phyloP scores from a whole-genome alignment of 2,888 invertebrate genomes.

The Pyrrhosoma nymphula region DNA sequence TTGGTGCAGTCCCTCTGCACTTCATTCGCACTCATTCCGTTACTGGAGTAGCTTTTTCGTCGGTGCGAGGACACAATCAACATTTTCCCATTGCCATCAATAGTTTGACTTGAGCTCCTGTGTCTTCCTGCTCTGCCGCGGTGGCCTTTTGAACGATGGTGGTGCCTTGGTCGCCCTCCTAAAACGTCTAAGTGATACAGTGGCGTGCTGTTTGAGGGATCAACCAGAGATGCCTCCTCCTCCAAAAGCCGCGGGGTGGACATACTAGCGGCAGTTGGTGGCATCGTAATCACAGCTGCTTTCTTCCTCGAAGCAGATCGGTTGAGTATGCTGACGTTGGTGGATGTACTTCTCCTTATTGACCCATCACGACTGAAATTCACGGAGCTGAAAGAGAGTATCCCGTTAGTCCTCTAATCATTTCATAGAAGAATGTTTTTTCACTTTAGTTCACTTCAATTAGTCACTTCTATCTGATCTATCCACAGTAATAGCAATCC shows the following conservation, averaged over 20 bases:
- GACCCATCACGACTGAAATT: conserved; percentile 68
- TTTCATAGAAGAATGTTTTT: too few species aligned
- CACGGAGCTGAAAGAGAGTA: conserved; percentile 13
- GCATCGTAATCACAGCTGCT: not conserved
- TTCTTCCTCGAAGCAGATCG: conserved; percentile 28
- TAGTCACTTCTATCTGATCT: too few species aligned
- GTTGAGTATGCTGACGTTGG: conserved; percentile 64
- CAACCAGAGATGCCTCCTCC: conserved; percentile 3
- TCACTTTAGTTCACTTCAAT: too few species aligned
- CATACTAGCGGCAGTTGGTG: not conserved
- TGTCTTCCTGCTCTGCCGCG: not conserved
- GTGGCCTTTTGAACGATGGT: not conserved
- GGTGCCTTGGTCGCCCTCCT: not conserved
- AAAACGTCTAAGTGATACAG: not conserved
- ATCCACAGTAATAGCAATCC: too few species aligned
- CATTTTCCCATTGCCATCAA: conserved; percentile 3
- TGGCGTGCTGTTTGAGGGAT: not conserved
- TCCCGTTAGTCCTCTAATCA: not conserved
- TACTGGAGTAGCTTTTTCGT: conserved; percentile 8
- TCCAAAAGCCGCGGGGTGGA: not conserved
- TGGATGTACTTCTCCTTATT: conserved; percentile 67
- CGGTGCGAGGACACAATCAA: conserved; percentile 11
- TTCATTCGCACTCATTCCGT: not conserved
- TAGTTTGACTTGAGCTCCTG: not conserved
- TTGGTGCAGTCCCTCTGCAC: not conserved